phyloP scores from a whole-genome alignment of 2,888 invertebrate species.

The Zhengitettix transpicula region DNA sequence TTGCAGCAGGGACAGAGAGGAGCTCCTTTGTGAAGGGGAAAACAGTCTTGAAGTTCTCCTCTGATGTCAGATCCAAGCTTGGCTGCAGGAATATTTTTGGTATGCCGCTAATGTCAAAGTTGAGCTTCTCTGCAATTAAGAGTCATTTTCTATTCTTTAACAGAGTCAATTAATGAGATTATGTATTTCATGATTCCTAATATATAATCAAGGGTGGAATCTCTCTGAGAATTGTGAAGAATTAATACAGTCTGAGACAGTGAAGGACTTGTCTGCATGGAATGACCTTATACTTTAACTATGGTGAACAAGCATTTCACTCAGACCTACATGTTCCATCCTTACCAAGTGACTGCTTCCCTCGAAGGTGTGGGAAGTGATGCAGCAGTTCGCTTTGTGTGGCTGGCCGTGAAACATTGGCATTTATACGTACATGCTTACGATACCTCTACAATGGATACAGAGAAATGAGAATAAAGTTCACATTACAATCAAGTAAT shows the following conservation, averaged over 20 bases:
- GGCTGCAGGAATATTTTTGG: conserved; percentile 74
- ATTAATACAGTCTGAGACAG: no score
- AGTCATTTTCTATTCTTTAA: background rate
- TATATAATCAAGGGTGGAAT: no score
- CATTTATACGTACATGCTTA: conserved; percentile 29
- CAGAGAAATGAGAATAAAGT: background rate
- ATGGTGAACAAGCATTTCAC: background rate
- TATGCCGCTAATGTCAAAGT: conserved; percentile 45
- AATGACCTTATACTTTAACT: no score
- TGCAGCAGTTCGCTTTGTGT: conserved; percentile 25
- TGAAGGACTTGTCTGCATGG: no score
- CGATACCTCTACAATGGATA: conserved; percentile 27
- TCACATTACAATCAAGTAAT: background rate
- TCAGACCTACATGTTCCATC: background rate
- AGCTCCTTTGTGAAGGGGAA: conserved; percentile 46
- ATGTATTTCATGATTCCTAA: no score
- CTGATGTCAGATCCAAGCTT: conserved; percentile 60
- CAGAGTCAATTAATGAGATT: background rate
- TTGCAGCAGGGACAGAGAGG: conserved; percentile 11
- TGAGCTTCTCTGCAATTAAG: conserved; percentile 10
- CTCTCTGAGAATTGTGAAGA: no score
- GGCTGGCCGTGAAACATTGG: conserved; percentile 20
- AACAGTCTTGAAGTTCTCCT: conserved; percentile 67
- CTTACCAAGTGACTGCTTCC: conserved; percentile 26
- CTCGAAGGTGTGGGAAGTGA: conserved; percentile 27